Conservation (phyloP, 2,888 invertebrate genomes). For the Meiosimyza decipiens region DNA sequence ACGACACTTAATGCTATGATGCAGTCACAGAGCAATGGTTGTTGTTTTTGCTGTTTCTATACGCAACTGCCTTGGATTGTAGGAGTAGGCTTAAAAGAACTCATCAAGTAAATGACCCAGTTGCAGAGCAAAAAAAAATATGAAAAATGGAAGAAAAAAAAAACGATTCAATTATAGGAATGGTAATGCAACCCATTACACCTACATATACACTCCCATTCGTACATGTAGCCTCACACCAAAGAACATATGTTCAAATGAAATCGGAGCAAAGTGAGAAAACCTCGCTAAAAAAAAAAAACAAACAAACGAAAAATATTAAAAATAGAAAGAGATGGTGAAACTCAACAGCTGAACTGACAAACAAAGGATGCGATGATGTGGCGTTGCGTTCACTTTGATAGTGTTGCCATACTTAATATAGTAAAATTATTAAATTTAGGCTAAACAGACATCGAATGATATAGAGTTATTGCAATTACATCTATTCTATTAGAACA, state of each 20-base stretch:
- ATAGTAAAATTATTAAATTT: too few relatives aligned
- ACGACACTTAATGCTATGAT: too few relatives aligned
- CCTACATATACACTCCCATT: neutral
- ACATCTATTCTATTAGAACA: too few relatives aligned
- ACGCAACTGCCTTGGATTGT: neutral
- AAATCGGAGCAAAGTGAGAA: neutral
- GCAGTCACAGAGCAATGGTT: too few relatives aligned
- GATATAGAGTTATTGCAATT: too few relatives aligned
- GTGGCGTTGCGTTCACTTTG: too few relatives aligned
- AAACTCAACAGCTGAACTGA: slow-evolving; percentile 5
- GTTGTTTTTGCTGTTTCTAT: too few relatives aligned
- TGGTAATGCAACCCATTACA: too few relatives aligned
- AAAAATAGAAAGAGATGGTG: slow-evolving; percentile 6
- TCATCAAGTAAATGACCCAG: slow-evolving; percentile 25
- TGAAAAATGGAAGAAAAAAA: neutral
- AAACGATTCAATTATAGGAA: too few relatives aligned
- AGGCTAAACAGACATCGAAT: too few relatives aligned
- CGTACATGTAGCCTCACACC: slow-evolving; percentile 16
- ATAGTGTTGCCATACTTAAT: too few relatives aligned
- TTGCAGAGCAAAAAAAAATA: slow-evolving; percentile 2
- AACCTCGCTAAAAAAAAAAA: neutral
- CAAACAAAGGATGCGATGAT: neutral
- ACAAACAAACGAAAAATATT: slow-evolving; percentile 10
- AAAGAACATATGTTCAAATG: slow-evolving; percentile 3
- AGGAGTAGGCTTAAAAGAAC: neutral